Evolutionary conservation across 1,140 invertebrate genomes (phyloP).

Genomic region (Drosophila parabipectinata): DNA sequence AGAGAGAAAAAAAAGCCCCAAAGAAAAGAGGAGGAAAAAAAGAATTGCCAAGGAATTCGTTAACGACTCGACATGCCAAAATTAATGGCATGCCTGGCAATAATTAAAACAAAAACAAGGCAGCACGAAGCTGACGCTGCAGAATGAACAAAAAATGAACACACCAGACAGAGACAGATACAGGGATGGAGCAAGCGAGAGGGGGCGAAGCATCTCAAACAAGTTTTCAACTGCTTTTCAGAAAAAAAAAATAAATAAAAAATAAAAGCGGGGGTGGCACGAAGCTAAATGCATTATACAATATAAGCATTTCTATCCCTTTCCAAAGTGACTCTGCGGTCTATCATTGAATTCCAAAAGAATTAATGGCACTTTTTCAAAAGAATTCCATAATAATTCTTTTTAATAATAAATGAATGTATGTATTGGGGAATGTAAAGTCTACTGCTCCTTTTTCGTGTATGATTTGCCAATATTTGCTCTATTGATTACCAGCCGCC

Average conservation of each 20-base stretch:
- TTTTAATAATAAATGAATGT: neutral
- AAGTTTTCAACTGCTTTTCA: conserved; percentile 34
- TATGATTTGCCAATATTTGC: conserved; percentile 73
- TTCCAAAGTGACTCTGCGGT: conserved; percentile 30
- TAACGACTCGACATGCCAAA: conserved; percentile 83
- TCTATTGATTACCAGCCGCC: conserved; percentile 65
- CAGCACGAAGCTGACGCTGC: conserved; percentile 54
- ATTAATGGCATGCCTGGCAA: conserved; percentile 83
- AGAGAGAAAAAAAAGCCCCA: conserved; percentile 48
- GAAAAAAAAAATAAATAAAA: conserved; percentile 17
- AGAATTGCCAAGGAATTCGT: conserved; percentile 78
- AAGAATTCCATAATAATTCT: neutral
- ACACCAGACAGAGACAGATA: conserved; percentile 17
- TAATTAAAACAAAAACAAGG: conserved; percentile 81
- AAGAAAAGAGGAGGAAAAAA: conserved; percentile 24
- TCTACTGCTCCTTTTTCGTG: conserved; percentile 14
- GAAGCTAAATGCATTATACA: conserved; percentile 42
- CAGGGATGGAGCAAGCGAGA: conserved; percentile 26
- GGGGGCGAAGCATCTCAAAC: conserved; percentile 31
- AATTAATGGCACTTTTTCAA: neutral
- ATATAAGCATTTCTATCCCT: conserved; percentile 31
- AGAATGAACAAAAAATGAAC: conserved; percentile 15
- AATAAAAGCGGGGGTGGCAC: conserved; percentile 23
- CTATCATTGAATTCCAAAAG: neutral
- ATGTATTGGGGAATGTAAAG: conserved; percentile 13